Evolutionary conservation across 2,797 vertebrate species (phyloP).

Genomic region (Heteromormyrus szaboi): DNA sequence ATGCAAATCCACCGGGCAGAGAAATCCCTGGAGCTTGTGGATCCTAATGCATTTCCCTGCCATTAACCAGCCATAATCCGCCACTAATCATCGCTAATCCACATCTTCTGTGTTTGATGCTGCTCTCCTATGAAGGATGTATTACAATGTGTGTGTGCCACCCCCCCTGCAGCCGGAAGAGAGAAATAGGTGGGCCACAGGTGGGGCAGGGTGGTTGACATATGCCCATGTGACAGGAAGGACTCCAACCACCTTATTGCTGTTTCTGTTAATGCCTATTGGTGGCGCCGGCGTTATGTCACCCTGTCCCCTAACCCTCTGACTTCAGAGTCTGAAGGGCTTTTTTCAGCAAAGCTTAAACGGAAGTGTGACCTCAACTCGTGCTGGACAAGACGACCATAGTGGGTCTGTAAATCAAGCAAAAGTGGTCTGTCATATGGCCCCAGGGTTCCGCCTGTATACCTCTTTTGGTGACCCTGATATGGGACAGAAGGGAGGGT

Average conservation of each 20-base stretch:
- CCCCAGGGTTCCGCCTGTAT: neutral
- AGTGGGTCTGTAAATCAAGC: neutral
- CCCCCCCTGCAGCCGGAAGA: neutral
- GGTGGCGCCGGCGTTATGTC: neutral
- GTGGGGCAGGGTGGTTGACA: neutral
- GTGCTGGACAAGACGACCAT: neutral
- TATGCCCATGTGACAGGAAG: neutral
- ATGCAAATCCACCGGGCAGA: slow-evolving; percentile 72
- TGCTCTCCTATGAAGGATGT: slow-evolving; percentile 62
- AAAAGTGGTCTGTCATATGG: neutral
- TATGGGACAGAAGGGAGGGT: neutral
- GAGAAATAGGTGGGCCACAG: neutral
- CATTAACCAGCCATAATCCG: slow-evolving; percentile 77
- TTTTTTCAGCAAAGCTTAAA: neutral
- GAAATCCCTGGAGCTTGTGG: slow-evolving; percentile 57
- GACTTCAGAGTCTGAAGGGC: neutral
- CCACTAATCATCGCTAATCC: slow-evolving; percentile 77
- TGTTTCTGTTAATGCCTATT: neutral
- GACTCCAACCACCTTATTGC: neutral
- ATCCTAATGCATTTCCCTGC: slow-evolving; percentile 76
- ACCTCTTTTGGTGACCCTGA: neutral
- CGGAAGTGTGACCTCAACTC: neutral
- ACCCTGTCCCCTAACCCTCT: neutral
- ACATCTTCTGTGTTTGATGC: slow-evolving; percentile 68
- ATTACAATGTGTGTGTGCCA: slow-evolving; percentile 34